Evolutionary conservation across 2,113 vertebrate genomes (phyloP).

Genomic region (Euleptes europaea): DNA sequence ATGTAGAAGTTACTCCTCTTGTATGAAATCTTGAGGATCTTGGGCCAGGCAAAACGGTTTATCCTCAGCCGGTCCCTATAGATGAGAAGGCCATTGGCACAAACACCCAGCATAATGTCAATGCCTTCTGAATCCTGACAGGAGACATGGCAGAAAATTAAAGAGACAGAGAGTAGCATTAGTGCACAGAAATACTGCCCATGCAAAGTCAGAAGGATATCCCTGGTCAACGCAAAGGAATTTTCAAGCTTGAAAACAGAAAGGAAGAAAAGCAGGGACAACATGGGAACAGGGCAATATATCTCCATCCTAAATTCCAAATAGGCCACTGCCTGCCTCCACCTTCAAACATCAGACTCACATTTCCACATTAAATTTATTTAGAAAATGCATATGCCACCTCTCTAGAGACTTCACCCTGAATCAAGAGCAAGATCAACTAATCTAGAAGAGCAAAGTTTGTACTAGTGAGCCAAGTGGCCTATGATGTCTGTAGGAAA

Average conservation of each 20-base stretch:
- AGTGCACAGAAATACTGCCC: constrained; percentile 2
- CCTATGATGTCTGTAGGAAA: not conserved
- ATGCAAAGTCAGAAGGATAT: not conserved
- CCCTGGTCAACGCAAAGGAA: not conserved
- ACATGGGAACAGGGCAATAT: not conserved
- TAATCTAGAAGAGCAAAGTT: not conserved
- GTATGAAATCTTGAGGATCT: constrained; percentile 99
- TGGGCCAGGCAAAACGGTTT: constrained; percentile 99
- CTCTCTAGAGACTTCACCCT: not conserved
- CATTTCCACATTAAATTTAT: not conserved
- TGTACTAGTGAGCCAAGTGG: not conserved
- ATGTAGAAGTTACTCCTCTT: constrained; percentile 99
- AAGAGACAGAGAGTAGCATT: not conserved
- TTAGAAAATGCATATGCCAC: too few species aligned
- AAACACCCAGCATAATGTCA: constrained; percentile 97
- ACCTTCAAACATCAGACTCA: not conserved
- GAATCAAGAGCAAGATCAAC: not conserved
- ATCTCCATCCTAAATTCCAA: not conserved
- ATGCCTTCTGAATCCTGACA: constrained; percentile 95
- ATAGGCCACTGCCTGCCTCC: too few species aligned
- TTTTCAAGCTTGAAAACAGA: not conserved
- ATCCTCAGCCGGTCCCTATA: constrained; percentile 96
- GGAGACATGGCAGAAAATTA: constrained; percentile 13
- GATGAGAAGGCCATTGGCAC: constrained; percentile 95
- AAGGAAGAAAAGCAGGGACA: not conserved